Evolutionary conservation across 2,797 vertebrate species (phyloP).

Genomic region (Furcifer pardalis): DNA sequence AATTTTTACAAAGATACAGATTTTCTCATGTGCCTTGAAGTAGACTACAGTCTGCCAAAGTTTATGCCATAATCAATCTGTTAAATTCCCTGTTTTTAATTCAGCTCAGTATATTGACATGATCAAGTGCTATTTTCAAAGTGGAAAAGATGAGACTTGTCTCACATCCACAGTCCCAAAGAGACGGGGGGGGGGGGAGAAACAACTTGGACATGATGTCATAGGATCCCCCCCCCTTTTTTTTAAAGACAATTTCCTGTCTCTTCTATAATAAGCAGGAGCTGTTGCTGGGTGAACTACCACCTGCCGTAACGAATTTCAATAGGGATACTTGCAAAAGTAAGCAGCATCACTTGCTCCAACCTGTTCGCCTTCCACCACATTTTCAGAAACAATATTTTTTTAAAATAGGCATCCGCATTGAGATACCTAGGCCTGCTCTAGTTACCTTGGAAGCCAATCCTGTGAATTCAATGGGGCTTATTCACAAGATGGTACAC

Average conservation of each 20-base stretch:
- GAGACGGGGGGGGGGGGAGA: background rate
- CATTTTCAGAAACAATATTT: background rate
- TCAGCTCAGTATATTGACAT: background rate
- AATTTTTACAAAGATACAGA: background rate
- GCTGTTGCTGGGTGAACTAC: too few relatives aligned
- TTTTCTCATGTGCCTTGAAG: background rate
- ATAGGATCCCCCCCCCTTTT: too few relatives aligned
- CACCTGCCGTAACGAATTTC: background rate
- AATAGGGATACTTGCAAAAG: background rate
- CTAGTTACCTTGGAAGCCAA: background rate
- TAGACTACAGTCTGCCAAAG: background rate
- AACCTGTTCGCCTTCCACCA: too few relatives aligned
- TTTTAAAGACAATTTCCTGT: background rate
- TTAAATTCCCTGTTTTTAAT: background rate
- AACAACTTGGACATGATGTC: background rate
- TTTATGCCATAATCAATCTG: background rate
- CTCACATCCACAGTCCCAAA: background rate
- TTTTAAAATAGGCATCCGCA: background rate
- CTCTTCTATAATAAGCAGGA: background rate
- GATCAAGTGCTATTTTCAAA: background rate
- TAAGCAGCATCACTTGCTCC: background rate
- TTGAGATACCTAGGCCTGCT: background rate
- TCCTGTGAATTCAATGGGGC: background rate
- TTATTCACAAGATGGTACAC: background rate
- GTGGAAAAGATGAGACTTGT: background rate